These are phyloP conservation scores for Sapayoa aenigma DNA, from an alignment of 2,113 vertebrate species.

Conservation along the genomic window DNA sequence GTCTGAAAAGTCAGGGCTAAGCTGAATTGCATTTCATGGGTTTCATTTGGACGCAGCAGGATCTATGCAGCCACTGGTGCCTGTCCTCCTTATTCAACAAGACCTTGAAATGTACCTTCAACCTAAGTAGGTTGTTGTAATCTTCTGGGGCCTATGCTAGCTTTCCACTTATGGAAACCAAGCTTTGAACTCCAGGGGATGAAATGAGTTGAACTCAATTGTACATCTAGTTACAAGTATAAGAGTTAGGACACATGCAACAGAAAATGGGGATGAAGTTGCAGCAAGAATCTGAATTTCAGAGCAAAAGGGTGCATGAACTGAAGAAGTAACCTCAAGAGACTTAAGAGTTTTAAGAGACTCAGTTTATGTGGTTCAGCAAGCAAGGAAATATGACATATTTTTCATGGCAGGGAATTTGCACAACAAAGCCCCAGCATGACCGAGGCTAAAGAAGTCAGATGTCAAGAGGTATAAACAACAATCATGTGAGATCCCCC, in stretches of 20 bases:
- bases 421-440: background rate
- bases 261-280: background rate
- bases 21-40: background rate
- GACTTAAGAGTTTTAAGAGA: background rate
- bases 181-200: constrained; percentile 10
- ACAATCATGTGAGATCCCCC: background rate
- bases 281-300: background rate
- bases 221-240: background rate
- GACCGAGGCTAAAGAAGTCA: background rate
- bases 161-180: constrained; percentile 24
- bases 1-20: background rate
- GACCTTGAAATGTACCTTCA: constrained; percentile 12
- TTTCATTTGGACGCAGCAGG: background rate
- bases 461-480: background rate
- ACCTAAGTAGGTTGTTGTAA: constrained; percentile 27
- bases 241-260: background rate
- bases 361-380: background rate
- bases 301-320: background rate
- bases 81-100: background rate
- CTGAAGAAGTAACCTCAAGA: background rate
- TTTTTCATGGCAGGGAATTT: background rate
- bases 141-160: constrained; percentile 37
- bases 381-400: background rate
- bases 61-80: background rate
- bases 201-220: background rate